These are phyloP conservation scores for Yponomeuta sedellus DNA, from an alignment of 2,888 invertebrate genomes.

Conservation along the genomic window DNA sequence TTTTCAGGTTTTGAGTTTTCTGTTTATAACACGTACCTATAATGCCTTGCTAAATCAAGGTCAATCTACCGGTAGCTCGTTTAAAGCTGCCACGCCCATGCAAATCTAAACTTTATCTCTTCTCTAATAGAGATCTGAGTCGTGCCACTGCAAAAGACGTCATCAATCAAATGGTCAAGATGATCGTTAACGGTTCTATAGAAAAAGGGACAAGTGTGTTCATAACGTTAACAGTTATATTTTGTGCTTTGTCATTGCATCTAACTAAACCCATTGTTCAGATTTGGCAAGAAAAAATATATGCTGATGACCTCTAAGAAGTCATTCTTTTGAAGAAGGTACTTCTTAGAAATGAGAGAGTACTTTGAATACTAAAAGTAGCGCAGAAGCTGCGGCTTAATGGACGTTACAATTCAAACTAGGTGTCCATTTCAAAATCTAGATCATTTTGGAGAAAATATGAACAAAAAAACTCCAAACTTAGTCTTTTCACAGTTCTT, in stretches of 20 bases:
- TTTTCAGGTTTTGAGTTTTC: no score
- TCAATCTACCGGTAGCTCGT: neutral
- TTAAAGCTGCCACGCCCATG: neutral
- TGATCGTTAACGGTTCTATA: neutral
- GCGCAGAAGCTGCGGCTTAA: no score
- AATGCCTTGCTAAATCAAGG: neutral
- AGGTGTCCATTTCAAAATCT: no score
- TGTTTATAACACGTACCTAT: no score
- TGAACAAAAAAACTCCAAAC: no score
- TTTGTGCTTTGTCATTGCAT: neutral
- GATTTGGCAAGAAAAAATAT: neutral
- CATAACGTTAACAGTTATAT: neutral
- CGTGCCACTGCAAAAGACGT: neutral
- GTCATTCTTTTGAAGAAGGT: neutral
- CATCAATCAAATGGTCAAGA: neutral
- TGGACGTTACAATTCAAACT: no score
- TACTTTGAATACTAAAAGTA: no score
- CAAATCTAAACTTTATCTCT: neutral
- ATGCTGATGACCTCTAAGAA: neutral
- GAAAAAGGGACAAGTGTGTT: neutral
- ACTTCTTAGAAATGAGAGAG: no score
- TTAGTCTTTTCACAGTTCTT: no score
- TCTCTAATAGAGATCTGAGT: neutral
- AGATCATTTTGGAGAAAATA: no score
- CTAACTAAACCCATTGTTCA: neutral